Evolutionary conservation across 2,113 vertebrate genomes (phyloP).

Genomic region (Syngnathus scovelli): DNA sequence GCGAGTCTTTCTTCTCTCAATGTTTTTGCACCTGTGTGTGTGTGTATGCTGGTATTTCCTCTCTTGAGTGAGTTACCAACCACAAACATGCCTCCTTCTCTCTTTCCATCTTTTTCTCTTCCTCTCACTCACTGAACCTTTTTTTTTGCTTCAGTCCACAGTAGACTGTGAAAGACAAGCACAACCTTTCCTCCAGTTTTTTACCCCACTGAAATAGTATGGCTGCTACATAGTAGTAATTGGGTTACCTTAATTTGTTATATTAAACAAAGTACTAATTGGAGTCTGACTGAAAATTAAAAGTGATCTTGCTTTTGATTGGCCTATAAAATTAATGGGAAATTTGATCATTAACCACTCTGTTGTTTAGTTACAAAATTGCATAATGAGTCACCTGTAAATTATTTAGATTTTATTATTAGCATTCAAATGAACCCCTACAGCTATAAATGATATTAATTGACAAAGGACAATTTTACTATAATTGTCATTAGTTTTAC

Average conservation of each 20-base stretch:
- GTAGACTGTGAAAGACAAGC: conserved; percentile 49
- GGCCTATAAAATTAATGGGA: too few species aligned
- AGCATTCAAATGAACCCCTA: too few species aligned
- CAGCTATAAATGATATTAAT: too few species aligned
- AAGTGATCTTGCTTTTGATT: too few species aligned
- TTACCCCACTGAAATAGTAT: conserved; percentile 15
- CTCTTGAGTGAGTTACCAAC: conserved; percentile 67
- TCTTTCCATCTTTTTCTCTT: conserved; percentile 62
- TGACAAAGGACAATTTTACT: too few species aligned
- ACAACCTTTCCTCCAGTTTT: conserved; percentile 66
- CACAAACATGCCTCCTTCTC: conserved; percentile 75
- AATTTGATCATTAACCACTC: too few species aligned
- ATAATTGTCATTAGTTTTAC: neutral
- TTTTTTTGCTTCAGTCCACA: conserved; percentile 34
- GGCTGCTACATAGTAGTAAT: conserved; percentile 12
- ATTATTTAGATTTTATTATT: too few species aligned
- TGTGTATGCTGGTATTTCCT: conserved; percentile 64
- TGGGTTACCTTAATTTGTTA: conserved; percentile 1
- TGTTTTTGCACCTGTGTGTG: conserved; percentile 71
- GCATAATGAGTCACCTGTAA: too few species aligned
- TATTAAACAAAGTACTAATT: neutral
- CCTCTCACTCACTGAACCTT: conserved; percentile 50
- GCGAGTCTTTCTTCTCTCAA: conserved; percentile 66
- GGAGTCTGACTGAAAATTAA: neutral
- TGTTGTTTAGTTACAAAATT: too few species aligned